phyloP scores from a whole-genome alignment of 2,797 vertebrate species.

The Rhabdomys pumilio region DNA sequence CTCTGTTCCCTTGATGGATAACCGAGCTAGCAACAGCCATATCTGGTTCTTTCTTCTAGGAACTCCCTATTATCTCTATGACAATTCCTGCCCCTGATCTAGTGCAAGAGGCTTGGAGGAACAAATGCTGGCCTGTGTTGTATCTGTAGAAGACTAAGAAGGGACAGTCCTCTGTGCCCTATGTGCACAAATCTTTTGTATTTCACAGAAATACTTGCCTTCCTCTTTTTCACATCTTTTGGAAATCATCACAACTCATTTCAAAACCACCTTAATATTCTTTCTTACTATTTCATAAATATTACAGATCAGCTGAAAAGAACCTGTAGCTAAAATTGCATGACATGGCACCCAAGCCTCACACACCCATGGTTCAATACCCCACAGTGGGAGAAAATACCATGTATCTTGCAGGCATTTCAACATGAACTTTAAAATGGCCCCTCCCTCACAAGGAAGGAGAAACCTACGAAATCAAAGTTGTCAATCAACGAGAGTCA shows the following conservation, averaged over 20 bases:
- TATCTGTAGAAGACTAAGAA: background rate
- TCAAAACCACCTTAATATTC: background rate
- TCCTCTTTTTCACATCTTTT: background rate
- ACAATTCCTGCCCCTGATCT: background rate
- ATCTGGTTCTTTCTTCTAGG: constrained; percentile 24
- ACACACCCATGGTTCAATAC: background rate
- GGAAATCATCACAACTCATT: background rate
- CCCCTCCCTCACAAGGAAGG: background rate
- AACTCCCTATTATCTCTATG: background rate
- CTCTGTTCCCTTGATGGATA: background rate
- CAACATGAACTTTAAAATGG: background rate
- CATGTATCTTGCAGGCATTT: background rate
- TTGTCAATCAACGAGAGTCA: background rate
- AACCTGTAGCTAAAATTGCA: background rate
- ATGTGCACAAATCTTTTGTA: background rate
- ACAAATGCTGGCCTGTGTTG: background rate
- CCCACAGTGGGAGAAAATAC: background rate
- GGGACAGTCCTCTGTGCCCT: background rate
- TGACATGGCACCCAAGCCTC: background rate
- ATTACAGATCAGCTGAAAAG: background rate
- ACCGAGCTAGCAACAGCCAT: background rate
- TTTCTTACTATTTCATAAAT: constrained; percentile 33
- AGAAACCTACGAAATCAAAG: background rate
- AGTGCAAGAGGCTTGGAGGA: background rate
- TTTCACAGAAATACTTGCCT: background rate